A percentile compares a stretch with the other conserved stretches of the same genome.
phyloP scores from a whole-genome alignment of 2,888 invertebrate species.

The Ophion ellenae region DNA sequence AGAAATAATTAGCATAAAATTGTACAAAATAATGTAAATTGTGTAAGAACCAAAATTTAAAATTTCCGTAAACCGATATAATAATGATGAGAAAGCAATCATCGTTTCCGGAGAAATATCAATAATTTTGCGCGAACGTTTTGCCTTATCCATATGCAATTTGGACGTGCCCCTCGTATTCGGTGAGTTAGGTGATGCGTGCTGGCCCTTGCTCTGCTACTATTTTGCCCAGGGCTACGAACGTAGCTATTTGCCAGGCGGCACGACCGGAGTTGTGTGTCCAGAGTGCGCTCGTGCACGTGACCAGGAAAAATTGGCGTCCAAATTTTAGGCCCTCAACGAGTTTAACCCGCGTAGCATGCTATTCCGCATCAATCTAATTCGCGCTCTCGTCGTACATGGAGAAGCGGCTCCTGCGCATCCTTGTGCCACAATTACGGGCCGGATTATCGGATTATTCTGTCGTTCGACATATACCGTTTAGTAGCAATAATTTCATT shows the following conservation, averaged over 20 bases:
- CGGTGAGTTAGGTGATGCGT: neutral
- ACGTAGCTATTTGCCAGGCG: conserved; percentile 26
- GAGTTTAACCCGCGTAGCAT: conserved; percentile 37
- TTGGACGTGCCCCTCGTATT: neutral
- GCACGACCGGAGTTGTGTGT: conserved; percentile 14
- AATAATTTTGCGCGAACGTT: neutral
- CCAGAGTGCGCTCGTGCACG: conserved; percentile 39
- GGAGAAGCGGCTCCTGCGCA: neutral
- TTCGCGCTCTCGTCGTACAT: conserved; percentile 10
- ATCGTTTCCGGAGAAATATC: neutral
- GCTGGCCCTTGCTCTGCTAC: neutral
- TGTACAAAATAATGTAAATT: too few relatives aligned
- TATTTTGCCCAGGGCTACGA: conserved; percentile 9
- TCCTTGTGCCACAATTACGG: conserved; percentile 3
- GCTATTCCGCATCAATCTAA: conserved; percentile 38
- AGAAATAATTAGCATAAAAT: too few relatives aligned
- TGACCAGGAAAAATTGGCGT: conserved; percentile 58
- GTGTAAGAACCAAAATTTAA: too few relatives aligned
- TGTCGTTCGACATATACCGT: neutral
- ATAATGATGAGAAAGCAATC: too few relatives aligned
- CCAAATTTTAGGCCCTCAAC: conserved; percentile 48
- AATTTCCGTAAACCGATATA: too few relatives aligned
- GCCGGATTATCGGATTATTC: neutral
- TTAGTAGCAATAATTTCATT: neutral
- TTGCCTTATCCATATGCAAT: neutral